Evolutionary conservation across 2,888 invertebrate genomes (phyloP), one percentile per base, ranked within the genome.

Genomic region (Xylophagus ater): DNA sequence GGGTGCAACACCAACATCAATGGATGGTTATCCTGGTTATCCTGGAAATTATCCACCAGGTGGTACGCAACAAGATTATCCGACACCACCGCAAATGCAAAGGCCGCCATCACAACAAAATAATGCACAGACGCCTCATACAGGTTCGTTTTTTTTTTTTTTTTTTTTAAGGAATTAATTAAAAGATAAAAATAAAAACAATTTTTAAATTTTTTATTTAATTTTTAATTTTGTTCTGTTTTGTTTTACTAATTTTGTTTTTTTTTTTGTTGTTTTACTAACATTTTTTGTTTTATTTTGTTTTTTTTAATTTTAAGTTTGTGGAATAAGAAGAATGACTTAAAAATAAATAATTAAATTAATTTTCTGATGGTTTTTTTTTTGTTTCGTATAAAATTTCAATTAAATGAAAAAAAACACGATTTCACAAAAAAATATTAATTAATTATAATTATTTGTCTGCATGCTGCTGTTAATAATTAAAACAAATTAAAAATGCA

Each of bases 21-120:
- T 88, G 78, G 89, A 89, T 65, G 84, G 80, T 44, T 84, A 86
- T 66, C 76, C 77, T 47, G 72, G 71, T 46, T 81, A 82, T 61
- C 74, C 51, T 15, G 56, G 62, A 44, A 68, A 67, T 39, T 71
- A 72, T 54, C 71, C 70, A 14, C 71, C 74, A 44, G 57, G 58
- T 18, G 70, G 70, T 28, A 63, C 71, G 33, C 69, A 72, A 43
- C 69, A 73, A 4, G 78, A 79, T 47, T 80, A 79, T 56, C 76
- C 72, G 50, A 74, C 81, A 48, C 51, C 78, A 44, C 59, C 65
- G 9, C 74, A 74, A 55, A 74, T 76, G 65, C 74, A 78, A 53
- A 72, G 85, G 65, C 85, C 86, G 65, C 78, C 74, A 31, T 72
- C 76, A 46, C 78, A n/a, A n/a, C n/a, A 77, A 59, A 71, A 70